phyloP scores from a whole-genome alignment of 35 echinoderm and acorn worm genomes.

The Heliocidaris tuberculata region DNA sequence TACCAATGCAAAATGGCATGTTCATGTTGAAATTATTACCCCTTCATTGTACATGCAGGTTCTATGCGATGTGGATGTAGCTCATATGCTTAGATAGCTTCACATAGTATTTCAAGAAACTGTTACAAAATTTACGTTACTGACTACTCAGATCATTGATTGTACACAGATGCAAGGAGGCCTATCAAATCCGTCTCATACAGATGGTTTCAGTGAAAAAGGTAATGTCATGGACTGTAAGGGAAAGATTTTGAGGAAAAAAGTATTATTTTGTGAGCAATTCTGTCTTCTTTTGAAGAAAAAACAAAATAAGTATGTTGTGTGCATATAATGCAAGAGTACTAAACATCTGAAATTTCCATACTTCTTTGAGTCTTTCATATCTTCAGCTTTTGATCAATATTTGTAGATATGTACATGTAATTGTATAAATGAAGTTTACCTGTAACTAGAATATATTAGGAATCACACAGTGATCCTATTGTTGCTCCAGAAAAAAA shows the following conservation, averaged over 20 bases:
- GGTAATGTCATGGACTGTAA: neutral
- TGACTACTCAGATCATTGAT: too few relatives aligned
- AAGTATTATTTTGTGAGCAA: neutral
- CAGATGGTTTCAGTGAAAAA: neutral
- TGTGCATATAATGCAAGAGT: constrained; percentile 16
- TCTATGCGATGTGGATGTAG: too few relatives aligned
- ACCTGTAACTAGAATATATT: neutral
- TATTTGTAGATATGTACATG: neutral
- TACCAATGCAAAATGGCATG: too few relatives aligned
- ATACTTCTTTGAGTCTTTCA: neutral
- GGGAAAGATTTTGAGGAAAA: neutral
- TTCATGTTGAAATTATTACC: too few relatives aligned
- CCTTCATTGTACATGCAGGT: too few relatives aligned
- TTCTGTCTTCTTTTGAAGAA: neutral
- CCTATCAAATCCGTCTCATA: neutral
- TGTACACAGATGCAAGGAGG: too few relatives aligned
- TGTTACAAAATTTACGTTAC: too few relatives aligned
- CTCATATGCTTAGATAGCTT: too few relatives aligned
- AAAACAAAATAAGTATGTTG: neutral
- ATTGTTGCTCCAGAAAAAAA: neutral
- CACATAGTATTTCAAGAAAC: too few relatives aligned
- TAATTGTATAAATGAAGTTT: neutral
- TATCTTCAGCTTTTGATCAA: neutral
- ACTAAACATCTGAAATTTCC: neutral
- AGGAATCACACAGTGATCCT: neutral